Evolutionary conservation across 1,140 invertebrate genomes (phyloP).

Genomic region (Thereuonema tuberculata): DNA sequence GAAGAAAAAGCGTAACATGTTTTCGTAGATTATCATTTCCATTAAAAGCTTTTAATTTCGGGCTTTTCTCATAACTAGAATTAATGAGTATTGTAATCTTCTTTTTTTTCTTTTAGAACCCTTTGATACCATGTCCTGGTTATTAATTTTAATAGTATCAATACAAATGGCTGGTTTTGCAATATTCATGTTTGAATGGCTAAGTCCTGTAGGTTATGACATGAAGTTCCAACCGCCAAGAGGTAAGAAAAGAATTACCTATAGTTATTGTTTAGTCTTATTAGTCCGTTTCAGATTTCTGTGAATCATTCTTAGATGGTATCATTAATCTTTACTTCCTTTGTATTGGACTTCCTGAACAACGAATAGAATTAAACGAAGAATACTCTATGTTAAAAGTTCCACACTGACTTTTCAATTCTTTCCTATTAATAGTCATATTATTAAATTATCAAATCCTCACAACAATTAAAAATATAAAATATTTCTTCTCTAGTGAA

Average conservation of each 20-base stretch:
- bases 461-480: too few species aligned
- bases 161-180: conserved; percentile 93
- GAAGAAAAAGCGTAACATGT: not conserved
- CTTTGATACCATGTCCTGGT: conserved; percentile 96
- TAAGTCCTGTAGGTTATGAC: conserved; percentile 84
- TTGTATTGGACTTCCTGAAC: not conserved
- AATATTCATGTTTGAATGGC: conserved; percentile 96
- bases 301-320: not conserved
- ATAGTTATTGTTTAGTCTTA: too few species aligned
- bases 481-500: too few species aligned
- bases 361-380: not conserved
- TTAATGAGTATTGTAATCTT: not conserved
- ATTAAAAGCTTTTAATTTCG: not conserved
- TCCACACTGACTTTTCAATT: not conserved
- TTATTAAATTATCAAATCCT: not conserved
- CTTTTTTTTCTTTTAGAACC: conserved; percentile 55
- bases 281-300: too few species aligned
- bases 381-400: not conserved
- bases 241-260: conserved; percentile 19
- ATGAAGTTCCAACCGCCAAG: conserved; percentile 54
- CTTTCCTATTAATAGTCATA: not conserved
- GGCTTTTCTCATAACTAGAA: not conserved
- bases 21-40: not conserved
- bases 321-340: not conserved
- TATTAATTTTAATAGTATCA: conserved; percentile 89